Percentiles rank a stretch among this genome's conserved stretches.
These are phyloP conservation scores for Aradophagus sp. DNA, from an alignment of 1,140 invertebrate species.

Conservation along the genomic window DNA sequence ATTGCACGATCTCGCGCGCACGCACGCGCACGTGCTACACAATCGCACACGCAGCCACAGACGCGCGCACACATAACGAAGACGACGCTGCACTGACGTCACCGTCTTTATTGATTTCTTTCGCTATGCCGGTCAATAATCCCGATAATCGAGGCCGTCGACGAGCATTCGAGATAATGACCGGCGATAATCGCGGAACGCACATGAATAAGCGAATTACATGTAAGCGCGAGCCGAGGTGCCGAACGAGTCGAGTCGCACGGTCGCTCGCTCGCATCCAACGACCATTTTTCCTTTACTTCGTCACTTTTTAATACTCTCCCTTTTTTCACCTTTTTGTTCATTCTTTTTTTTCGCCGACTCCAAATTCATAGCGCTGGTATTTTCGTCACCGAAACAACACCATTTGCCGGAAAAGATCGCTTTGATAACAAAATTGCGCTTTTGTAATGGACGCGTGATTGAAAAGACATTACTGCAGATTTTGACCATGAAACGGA, in stretches of 20 bases:
- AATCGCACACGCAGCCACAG: slow-evolving; percentile 7
- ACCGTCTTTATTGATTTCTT: slow-evolving; percentile 55
- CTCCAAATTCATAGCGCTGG: too few species aligned
- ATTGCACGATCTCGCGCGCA: slow-evolving; percentile 4
- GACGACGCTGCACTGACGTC: slow-evolving; percentile 24
- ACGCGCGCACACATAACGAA: neutral
- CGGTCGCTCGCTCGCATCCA: slow-evolving; percentile 14
- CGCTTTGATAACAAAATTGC: too few species aligned
- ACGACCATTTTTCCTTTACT: too few species aligned
- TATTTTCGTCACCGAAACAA: too few species aligned
- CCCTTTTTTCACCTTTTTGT: too few species aligned
- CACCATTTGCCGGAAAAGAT: too few species aligned
- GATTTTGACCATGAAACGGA: too few species aligned
- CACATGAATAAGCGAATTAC: slow-evolving; percentile 49
- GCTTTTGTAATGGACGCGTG: too few species aligned
- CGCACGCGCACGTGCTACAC: neutral
- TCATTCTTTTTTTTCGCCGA: too few species aligned
- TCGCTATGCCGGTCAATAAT: slow-evolving; percentile 57
- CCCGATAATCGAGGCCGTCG: slow-evolving; percentile 57
- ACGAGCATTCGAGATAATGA: slow-evolving; percentile 58
- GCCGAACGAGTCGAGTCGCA: slow-evolving; percentile 5
- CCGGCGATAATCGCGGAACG: slow-evolving; percentile 57
- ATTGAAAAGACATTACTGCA: too few species aligned
- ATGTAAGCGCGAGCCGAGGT: slow-evolving; percentile 11
- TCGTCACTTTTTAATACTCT: too few species aligned